Base-by-base conservation (phyloP, 2,888 invertebrate species). In the Sacculina carcini region DNA sequence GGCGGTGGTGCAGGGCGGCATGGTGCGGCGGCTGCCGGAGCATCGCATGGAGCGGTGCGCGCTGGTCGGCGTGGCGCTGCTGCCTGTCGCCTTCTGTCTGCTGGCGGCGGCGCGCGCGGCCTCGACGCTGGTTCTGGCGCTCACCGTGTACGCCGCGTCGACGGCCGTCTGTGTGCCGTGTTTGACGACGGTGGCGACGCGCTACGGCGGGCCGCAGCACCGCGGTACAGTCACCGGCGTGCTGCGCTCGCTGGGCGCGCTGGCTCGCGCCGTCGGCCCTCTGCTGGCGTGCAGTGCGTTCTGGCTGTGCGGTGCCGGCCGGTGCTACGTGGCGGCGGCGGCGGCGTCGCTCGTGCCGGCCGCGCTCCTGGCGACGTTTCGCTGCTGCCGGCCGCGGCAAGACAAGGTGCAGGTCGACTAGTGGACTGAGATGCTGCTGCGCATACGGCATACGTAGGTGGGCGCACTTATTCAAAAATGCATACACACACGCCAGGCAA, bases 181-280 rank as follows among this genome's bases (percentile, higher is more conserved):
- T 62, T 74, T 96, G 69, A 94, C 87, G 60, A 83, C 92, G 3
- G 69, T 90, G 53, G 84, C 84, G n/a, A 86, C 92, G 3, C 75
- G 76, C 56, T 78, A 79, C 63, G 81, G 83, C 6, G 76, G 77
- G 34, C 72, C 69, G 53, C 77, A 78, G 61, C 82, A 89, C 61
- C 89, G 92, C 62, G 96, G 96, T 28, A 79, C 80, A 0, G 81
- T 87, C 56, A 76, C 94, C 62, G 98, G 98, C 12, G 82, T 86
- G 57, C 85, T 94, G 62, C 73, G 96, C 54, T 92, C 94, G 2
- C 70, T 96, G 34, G 96, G 96, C 16, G 86, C 94, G 2, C 68
- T 98, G 40, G 92, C 94, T 1, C 71, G 96, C 58, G 89, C 90
- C 23, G 65, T 85, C 31, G 96, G 96, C 1, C 96, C 96, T 1